Conservation (phyloP, 2,888 invertebrate species). For the Dryobotodes eremita region DNA sequence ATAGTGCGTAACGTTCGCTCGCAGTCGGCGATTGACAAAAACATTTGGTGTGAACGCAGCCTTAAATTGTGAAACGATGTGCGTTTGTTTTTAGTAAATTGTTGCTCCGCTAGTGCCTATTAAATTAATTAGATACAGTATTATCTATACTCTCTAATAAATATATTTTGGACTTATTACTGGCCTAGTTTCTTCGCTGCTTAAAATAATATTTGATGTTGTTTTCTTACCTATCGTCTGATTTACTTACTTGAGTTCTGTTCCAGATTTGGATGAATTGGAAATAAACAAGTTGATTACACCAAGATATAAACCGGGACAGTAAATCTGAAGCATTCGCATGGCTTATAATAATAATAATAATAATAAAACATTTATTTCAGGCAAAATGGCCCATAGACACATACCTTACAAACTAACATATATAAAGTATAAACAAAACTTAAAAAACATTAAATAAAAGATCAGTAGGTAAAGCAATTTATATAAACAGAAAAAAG, state of each 20-base stretch:
- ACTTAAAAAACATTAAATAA: neutral
- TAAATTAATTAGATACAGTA: slow-evolving; percentile 66
- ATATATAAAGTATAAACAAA: too few relatives aligned
- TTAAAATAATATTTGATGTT: slow-evolving; percentile 31
- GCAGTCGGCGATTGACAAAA: neutral
- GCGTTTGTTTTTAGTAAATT: slow-evolving; percentile 74
- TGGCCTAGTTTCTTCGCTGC: slow-evolving; percentile 4
- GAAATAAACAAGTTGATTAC: slow-evolving; percentile 28
- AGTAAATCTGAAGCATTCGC: neutral
- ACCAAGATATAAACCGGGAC: neutral
- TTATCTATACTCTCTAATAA: slow-evolving; percentile 67
- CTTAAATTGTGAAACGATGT: slow-evolving; percentile 73
- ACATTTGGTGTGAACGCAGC: neutral
- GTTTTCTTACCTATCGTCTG: slow-evolving; percentile 22
- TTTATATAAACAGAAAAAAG: neutral
- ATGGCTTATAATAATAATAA: too few relatives aligned
- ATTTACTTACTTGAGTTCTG: slow-evolving; percentile 6
- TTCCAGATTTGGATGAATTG: slow-evolving; percentile 10
- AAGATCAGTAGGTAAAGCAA: neutral
- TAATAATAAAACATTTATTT: too few relatives aligned
- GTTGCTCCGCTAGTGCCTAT: slow-evolving; percentile 56
- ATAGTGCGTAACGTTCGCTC: neutral
- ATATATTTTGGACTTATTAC: slow-evolving; percentile 24
- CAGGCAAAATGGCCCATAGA: too few relatives aligned
- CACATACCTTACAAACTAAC: too few relatives aligned